Conservation (phyloP, 37 sponge, comb jelly and placozoan genomes). For the Beroe ovata region DNA sequence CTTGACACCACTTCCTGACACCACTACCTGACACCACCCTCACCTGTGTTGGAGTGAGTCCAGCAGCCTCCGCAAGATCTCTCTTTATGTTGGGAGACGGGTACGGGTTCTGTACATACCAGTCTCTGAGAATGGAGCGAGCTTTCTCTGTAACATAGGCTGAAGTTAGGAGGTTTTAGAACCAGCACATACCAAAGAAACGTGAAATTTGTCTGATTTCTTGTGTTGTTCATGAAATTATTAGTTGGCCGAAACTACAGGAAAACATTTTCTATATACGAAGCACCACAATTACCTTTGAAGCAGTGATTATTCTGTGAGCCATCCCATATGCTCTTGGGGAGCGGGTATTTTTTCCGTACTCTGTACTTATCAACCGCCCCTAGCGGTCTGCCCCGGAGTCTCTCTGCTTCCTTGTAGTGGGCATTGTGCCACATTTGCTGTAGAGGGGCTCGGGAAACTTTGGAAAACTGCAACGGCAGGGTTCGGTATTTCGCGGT, state of each 20-base stretch:
- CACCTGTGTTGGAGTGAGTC: conserved; percentile 67
- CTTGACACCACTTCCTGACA: too few relatives aligned
- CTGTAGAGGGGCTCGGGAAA: conserved; percentile 39
- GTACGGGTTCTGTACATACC: conserved; percentile 68
- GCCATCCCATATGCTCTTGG: conserved; percentile 67
- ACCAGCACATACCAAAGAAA: too few relatives aligned
- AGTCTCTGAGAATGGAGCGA: conserved; percentile 40
- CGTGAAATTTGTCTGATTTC: too few relatives aligned
- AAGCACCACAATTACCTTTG: conserved; percentile 63
- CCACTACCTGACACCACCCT: neutral
- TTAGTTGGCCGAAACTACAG: too few relatives aligned
- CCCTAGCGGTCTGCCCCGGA: conserved; percentile 65
- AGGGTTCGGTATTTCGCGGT: too few relatives aligned
- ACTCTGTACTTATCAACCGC: conserved; percentile 67
- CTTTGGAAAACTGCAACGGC: conserved; percentile 58
- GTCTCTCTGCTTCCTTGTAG: conserved; percentile 68
- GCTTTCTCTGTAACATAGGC: conserved; percentile 61
- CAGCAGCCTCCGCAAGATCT: conserved; percentile 61
- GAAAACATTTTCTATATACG: too few relatives aligned
- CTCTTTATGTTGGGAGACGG: conserved; percentile 64
- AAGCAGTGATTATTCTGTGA: conserved; percentile 65
- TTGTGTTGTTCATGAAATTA: too few relatives aligned
- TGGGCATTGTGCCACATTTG: conserved; percentile 69
- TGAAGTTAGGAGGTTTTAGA: conserved; percentile 19
- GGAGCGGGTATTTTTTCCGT: conserved; percentile 66